Conservation (phyloP, 1,140 invertebrate genomes). For the Magallana gigas region DNA sequence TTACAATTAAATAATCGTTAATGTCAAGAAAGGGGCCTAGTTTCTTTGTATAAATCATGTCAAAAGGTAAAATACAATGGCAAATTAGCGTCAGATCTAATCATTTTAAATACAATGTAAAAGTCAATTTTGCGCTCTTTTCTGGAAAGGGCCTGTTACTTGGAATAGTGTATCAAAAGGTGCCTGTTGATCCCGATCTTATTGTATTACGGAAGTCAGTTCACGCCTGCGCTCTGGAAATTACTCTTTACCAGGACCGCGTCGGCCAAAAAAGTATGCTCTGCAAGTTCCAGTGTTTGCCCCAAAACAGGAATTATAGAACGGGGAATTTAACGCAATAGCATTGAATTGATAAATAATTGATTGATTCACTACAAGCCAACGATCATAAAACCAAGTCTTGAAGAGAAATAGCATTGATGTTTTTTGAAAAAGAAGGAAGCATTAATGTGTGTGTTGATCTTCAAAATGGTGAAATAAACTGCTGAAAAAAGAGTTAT, state of each 20-base stretch:
- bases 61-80: neutral
- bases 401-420: neutral
- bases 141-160: neutral
- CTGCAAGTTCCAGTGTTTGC: neutral
- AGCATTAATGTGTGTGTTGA: too few relatives aligned
- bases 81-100: neutral
- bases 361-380: neutral
- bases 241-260: neutral
- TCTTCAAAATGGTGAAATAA: too few relatives aligned
- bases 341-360: slow-evolving; percentile 21
- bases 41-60: neutral
- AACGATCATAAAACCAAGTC: neutral
- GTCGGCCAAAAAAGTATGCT: neutral
- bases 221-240: neutral
- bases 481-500: too few relatives aligned
- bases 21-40: too few relatives aligned
- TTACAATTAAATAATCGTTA: too few relatives aligned
- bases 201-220: slow-evolving; percentile 7
- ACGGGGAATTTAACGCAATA: neutral
- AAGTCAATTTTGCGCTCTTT: neutral
- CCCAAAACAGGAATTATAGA: neutral
- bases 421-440: neutral
- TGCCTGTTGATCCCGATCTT: neutral
- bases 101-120: neutral
- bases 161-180: neutral